Conservation (phyloP, 2,888 invertebrate genomes). For the Eledone cirrhosa region DNA sequence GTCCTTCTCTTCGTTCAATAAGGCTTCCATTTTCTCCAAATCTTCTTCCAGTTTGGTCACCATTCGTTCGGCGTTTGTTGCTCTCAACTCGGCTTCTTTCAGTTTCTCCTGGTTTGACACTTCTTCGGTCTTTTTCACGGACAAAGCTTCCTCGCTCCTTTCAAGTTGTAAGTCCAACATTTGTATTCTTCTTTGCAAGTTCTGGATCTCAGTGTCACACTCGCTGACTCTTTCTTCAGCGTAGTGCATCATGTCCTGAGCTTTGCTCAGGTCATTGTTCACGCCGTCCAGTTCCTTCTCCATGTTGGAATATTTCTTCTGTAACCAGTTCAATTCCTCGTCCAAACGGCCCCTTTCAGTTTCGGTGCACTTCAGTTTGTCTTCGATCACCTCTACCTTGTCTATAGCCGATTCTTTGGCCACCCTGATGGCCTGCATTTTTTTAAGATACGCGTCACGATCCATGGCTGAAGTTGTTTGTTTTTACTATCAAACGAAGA, state of each 20-base stretch:
- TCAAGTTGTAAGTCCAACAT: slow-evolving; percentile 13
- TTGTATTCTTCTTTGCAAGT: slow-evolving; percentile 23
- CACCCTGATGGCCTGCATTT: slow-evolving; percentile 20
- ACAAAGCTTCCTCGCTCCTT: slow-evolving; percentile 14
- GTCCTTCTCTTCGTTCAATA: slow-evolving; percentile 7
- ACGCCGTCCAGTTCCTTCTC: slow-evolving; percentile 17
- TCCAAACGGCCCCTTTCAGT: slow-evolving; percentile 4
- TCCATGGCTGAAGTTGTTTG: neutral
- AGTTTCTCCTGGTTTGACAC: slow-evolving; percentile 12
- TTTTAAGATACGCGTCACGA: slow-evolving; percentile 1
- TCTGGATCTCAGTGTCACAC: slow-evolving; percentile 17
- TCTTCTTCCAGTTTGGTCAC: slow-evolving; percentile 24
- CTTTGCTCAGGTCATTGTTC: slow-evolving; percentile 21
- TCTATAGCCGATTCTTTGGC: slow-evolving; percentile 7
- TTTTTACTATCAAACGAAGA: neutral
- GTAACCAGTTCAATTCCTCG: slow-evolving; percentile 15
- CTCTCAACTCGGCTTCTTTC: slow-evolving; percentile 25
- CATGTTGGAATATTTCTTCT: slow-evolving; percentile 22
- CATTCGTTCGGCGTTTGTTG: slow-evolving; percentile 13
- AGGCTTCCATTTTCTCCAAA: slow-evolving; percentile 10
- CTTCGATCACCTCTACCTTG: slow-evolving; percentile 11
- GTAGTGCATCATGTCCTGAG: slow-evolving; percentile 26
- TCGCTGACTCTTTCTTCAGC: slow-evolving; percentile 16
- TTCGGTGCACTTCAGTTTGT: slow-evolving; percentile 21
- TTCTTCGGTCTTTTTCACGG: slow-evolving; percentile 19